Percentiles rank a stretch among this genome's conserved stretches.
Conservation (phyloP, 53 echinoderm and acorn worm species). For the Patiria pectinifera region DNA sequence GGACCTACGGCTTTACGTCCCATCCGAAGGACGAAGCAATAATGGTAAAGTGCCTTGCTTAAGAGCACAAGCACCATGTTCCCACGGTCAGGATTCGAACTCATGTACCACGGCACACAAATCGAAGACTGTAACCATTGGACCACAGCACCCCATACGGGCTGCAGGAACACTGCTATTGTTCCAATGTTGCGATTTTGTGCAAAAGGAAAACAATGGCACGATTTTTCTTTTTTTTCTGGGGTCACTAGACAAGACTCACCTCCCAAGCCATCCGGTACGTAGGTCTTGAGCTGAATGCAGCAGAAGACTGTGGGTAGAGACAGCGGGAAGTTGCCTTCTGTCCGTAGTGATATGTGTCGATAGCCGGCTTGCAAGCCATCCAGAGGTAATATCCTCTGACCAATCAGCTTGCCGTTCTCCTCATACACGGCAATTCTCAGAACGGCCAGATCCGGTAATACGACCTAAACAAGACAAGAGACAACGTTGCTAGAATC, state of each 20-base stretch:
- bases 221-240: neutral
- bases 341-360: conserved; percentile 96
- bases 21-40: too few species aligned
- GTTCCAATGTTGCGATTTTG: too few species aligned
- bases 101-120: too few species aligned
- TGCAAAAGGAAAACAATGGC: neutral
- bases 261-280: conserved; percentile 98
- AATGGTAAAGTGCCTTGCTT: too few species aligned
- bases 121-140: too few species aligned
- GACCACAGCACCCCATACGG: too few species aligned
- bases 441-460: conserved; percentile 95
- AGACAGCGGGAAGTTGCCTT: conserved; percentile 94
- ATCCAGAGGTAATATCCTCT: conserved; percentile 94
- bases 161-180: too few species aligned
- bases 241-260: conserved; percentile 28
- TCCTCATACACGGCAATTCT: conserved; percentile 99
- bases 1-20: too few species aligned
- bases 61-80: too few species aligned
- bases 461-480: conserved; percentile 77
- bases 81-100: too few species aligned
- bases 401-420: conserved; percentile 93
- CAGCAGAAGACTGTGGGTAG: conserved; percentile 97
- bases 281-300: conserved; percentile 97
- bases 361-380: conserved; percentile 98
- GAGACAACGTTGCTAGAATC: neutral